Percentiles rank a stretch among this genome's conserved stretches.
These are phyloP conservation scores for Ornithoptera alexandrae DNA, from an alignment of 2,888 invertebrate genomes.

Conservation along the genomic window DNA sequence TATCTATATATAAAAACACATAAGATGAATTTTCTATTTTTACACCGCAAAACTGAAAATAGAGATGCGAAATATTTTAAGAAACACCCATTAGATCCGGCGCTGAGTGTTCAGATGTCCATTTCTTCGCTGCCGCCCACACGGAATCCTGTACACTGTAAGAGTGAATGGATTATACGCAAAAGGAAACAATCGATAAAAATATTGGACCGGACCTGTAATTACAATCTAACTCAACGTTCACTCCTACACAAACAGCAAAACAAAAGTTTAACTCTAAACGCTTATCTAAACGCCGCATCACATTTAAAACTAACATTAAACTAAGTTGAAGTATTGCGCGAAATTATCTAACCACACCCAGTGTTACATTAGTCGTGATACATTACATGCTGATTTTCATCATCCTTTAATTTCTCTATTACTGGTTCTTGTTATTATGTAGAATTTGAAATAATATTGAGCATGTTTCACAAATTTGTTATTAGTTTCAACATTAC, in stretches of 20 bases:
- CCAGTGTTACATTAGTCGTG: slow-evolving; percentile 3
- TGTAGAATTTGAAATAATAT: neutral
- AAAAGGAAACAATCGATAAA: slow-evolving; percentile 29
- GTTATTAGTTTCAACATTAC: too few species aligned
- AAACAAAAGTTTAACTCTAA: slow-evolving; percentile 25
- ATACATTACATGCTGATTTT: neutral
- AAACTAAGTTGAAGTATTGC: slow-evolving; percentile 19
- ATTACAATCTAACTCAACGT: slow-evolving; percentile 22
- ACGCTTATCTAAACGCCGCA: slow-evolving; percentile 30
- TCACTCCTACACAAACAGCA: slow-evolving; percentile 19
- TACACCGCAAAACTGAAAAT: slow-evolving; percentile 6
- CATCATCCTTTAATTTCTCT: neutral
- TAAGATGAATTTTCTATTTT: slow-evolving; percentile 24
- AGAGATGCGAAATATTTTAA: slow-evolving; percentile 20
- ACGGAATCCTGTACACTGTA: slow-evolving; percentile 14
- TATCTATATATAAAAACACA: slow-evolving; percentile 8
- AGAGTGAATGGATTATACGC: slow-evolving; percentile 24
- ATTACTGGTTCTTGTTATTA: neutral
- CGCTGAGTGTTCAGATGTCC: slow-evolving; percentile 22
- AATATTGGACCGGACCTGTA: slow-evolving; percentile 24
- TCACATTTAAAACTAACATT: slow-evolving; percentile 22
- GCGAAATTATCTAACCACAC: slow-evolving; percentile 17
- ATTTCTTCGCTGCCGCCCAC: slow-evolving; percentile 23
- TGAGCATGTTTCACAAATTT: neutral
- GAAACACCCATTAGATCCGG: slow-evolving; percentile 23